These are phyloP conservation scores for Lemur catta DNA, from an alignment of 2,797 vertebrate genomes.

Conservation along the genomic window DNA sequence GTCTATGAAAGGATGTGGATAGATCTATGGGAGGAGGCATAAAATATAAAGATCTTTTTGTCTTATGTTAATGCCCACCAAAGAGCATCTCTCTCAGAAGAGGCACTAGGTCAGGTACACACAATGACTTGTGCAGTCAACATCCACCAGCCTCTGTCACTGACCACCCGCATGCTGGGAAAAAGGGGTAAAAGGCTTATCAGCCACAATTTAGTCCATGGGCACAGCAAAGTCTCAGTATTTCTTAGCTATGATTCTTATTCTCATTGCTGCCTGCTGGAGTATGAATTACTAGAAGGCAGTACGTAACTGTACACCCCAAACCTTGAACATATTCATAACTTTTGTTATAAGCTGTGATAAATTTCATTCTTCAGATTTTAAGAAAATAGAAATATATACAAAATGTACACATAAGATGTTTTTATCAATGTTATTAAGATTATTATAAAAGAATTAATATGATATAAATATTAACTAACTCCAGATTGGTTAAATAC, in stretches of 20 bases:
- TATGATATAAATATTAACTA: background rate
- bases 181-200: background rate
- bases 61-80: background rate
- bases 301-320: too few relatives aligned
- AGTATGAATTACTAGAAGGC: background rate
- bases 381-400: background rate
- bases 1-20: background rate
- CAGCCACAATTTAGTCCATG: background rate
- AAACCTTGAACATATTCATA: background rate
- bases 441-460: constrained; percentile 4
- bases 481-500: background rate
- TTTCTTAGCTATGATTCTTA: background rate
- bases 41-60: background rate
- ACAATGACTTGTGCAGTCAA: background rate
- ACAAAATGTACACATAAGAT: background rate
- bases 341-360: background rate
- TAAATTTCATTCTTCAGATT: background rate
- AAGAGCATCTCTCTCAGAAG: background rate
- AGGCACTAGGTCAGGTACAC: background rate
- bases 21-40: background rate
- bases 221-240: background rate
- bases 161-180: background rate
- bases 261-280: background rate
- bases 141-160: background rate
- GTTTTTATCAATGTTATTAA: background rate